Evolutionary conservation across 64 coral and sea anemone genomes (phyloP).

Genomic region (Montipora efflorescens): DNA sequence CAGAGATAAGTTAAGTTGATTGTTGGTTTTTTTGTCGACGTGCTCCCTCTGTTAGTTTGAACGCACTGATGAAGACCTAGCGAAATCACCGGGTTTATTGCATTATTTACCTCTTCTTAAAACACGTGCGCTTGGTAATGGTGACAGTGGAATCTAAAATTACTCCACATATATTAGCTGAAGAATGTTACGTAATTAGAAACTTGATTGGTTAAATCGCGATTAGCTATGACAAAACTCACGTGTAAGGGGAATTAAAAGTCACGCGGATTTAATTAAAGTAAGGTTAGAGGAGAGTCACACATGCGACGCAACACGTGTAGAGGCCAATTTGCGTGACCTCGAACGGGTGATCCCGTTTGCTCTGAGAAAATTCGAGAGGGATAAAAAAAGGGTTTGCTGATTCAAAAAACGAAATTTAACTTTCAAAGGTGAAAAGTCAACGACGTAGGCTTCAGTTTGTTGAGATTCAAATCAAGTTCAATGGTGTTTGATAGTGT

Average conservation of each 20-base stretch:
- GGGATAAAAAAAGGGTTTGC: neutral
- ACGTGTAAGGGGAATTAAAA: neutral
- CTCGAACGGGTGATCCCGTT: neutral
- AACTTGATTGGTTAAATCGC: slow-evolving; percentile 8
- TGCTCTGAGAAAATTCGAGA: neutral
- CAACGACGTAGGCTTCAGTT: neutral
- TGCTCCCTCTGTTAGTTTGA: neutral
- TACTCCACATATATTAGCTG: neutral
- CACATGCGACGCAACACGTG: neutral
- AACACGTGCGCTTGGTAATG: neutral
- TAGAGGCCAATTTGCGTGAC: neutral
- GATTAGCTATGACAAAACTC: neutral
- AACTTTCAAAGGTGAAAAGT: neutral
- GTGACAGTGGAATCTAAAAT: neutral
- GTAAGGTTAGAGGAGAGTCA: neutral
- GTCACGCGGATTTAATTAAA: neutral
- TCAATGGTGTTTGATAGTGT: neutral
- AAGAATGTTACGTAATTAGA: slow-evolving; percentile 20
- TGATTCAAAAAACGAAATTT: neutral
- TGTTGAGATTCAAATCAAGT: neutral
- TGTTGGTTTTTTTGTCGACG: too few species aligned
- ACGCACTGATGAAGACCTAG: neutral
- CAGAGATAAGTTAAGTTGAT: neutral
- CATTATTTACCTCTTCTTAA: neutral
- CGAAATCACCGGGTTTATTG: neutral